Evolutionary conservation across 2,113 vertebrate species (phyloP), one percentile per base, ranked within the genome.

Genomic region (Camelus bactrianus): DNA sequence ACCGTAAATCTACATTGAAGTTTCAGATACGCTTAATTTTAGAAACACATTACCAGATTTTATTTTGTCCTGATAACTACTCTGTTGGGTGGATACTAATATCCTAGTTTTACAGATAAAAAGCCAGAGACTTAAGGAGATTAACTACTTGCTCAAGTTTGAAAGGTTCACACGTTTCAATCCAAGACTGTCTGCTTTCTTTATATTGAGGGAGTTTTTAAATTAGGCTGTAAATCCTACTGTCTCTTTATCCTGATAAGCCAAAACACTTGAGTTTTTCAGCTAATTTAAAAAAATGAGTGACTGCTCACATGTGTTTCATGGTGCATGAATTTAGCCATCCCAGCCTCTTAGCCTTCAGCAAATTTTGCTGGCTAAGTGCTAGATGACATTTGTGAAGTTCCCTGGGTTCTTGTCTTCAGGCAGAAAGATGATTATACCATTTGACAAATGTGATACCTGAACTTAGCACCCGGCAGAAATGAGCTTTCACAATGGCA

Each of bases 401-500:
- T 75, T 93, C 72, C 62, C 89, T 2, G 75, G 72, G 84, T 30
- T 89, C 62, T 81, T 97, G 60, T 72, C 93, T 91, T 94, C 50
- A 83, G 84, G 75, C 0, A 0, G 89, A 56, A 91, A 91, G 77
- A 93, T 91, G 81, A 86, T 64, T 54, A 79, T 48, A 12, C 46
- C 83, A 1, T 42, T 96, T 96, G 64, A 98, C 56, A 97, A 97
- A 92, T 91, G 93, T 96, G 30, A 50, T 77, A 92, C 87, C 42
- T 95, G 89, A 75, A 97, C 73, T 32, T 79, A 96, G 54, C 70
- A 89, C 46, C 81, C 6, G 28, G 73, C 42, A 87, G 30, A 76
- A 96, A 82, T 67, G 67, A 88, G 83, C 42, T 83, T 96, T 97
- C 32, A 54, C 56, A 96, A 67, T 70, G 35, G 46, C 70, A 96